Percentiles rank a stretch among this genome's conserved stretches.
These are phyloP conservation scores for Istiophorus platypterus DNA, from an alignment of 2,113 vertebrate species.

Conservation along the genomic window DNA sequence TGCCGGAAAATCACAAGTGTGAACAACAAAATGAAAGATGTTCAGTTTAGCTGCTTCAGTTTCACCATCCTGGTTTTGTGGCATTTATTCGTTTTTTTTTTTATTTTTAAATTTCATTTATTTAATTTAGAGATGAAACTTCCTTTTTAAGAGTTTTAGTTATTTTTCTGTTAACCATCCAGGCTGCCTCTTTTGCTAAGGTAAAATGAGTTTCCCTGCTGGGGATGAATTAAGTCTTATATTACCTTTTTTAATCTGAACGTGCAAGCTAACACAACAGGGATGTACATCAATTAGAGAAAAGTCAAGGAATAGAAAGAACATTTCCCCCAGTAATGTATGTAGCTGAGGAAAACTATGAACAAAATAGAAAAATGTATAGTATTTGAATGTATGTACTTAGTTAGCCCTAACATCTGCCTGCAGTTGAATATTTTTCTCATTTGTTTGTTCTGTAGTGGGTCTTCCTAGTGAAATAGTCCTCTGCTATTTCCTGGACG, in stretches of 20 bases:
- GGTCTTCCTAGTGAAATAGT: slow-evolving; percentile 79
- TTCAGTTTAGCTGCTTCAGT: too few relatives aligned
- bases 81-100: too few relatives aligned
- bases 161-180: not conserved
- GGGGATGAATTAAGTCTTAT: too few relatives aligned
- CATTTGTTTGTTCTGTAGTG: slow-evolving; percentile 41
- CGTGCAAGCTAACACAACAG: not conserved
- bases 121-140: not conserved
- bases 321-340: not conserved
- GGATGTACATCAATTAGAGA: not conserved
- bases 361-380: not conserved
- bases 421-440: not conserved
- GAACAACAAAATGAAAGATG: too few relatives aligned
- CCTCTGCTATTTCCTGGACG: slow-evolving; percentile 92
- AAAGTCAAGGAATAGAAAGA: not conserved
- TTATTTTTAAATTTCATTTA: too few relatives aligned
- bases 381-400: not conserved
- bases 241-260: not conserved
- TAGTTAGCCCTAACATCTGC: too few relatives aligned
- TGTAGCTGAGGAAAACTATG: not conserved
- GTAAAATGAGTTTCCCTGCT: not conserved
- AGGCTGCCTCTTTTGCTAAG: not conserved
- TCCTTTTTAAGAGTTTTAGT: not conserved
- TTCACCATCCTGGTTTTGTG: too few relatives aligned
- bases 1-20: too few relatives aligned